Base-by-base conservation (phyloP, 2,113 vertebrate genomes). In the Willisornis vidua region DNA sequence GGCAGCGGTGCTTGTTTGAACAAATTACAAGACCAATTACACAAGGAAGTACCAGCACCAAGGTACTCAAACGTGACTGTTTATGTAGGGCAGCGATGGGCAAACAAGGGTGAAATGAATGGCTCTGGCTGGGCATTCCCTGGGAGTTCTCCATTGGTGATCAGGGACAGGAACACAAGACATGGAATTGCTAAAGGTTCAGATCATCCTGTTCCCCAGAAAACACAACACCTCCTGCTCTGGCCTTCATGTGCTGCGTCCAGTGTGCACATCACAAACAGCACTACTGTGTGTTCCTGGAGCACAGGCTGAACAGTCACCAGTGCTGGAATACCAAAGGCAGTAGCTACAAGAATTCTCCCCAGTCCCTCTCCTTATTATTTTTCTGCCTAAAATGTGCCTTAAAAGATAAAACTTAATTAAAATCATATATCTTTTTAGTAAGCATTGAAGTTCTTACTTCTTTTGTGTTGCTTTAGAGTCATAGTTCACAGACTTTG, bases 161-260 rank as follows among this genome's bases (percentile, higher is more conserved):
- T 65, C 63, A 57, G 62, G 15, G 72, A 54, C 33, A 35, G 71
- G 39, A 76, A 31, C 23, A 45, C 54, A 93, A 71, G 35, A 28
- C 4, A 1, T 4, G 14, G 51, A 43, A 33, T 16, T 55, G 48
- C 58, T 63, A 29, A 43, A 62, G 52, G n/a, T 51, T 73, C 43
- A 39, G 22, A 24, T n/a, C 19, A 0, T 81, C 41, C 49, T 72
- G 1, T 52, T 35, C 15, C 58, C 26, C 58, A 31, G 79, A 26
- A 28, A 43, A 8, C 0, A 0, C 25, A 22, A 9, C 3, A 1
- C 16, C 35, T n/a, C n/a, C 73, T 85, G 80, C 37, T 52, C 43
- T n/a, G 54, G 31, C 11, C 19, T 76, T 71, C 41, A 1, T 12
- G 10, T 1, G 1, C 24, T 51, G 45, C 9, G 6, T 46, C n/a